These are phyloP conservation scores for Proterorhinus semilunaris DNA, from an alignment of 2,113 vertebrate species.

Conservation along the genomic window DNA sequence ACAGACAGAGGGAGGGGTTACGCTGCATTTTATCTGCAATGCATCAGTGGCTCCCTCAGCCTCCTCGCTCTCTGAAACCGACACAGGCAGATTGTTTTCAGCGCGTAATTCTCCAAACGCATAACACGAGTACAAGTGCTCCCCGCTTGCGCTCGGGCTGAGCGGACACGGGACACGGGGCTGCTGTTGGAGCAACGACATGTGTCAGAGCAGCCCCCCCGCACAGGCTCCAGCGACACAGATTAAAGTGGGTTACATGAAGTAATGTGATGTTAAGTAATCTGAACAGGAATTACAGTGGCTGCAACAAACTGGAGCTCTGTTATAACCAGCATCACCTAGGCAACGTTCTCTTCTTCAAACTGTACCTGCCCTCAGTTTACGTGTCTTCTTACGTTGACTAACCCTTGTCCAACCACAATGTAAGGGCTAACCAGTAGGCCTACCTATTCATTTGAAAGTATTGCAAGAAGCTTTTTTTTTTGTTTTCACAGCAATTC, in stretches of 20 bases:
- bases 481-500: not conserved
- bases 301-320: not conserved
- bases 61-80: constrained; percentile 31
- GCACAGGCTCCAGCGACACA: not conserved
- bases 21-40: constrained; percentile 84
- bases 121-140: constrained; percentile 42
- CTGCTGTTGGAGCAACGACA: not conserved
- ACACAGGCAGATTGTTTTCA: constrained; percentile 35
- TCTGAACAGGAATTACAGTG: not conserved
- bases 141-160: constrained; percentile 12
- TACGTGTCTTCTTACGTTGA: too few relatives aligned
- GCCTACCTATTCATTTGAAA: too few relatives aligned
- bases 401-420: too few relatives aligned
- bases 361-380: too few relatives aligned
- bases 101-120: constrained; percentile 24
- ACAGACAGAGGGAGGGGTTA: constrained; percentile 65
- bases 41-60: constrained; percentile 76
- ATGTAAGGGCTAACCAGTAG: too few relatives aligned
- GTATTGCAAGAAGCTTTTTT: too few relatives aligned
- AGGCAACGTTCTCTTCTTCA: too few relatives aligned
- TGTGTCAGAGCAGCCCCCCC: not conserved
- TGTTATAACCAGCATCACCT: too few relatives aligned
- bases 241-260: not conserved
- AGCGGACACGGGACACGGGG: not conserved
- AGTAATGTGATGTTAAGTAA: not conserved